Conservation (phyloP, 1,140 invertebrate species). For the Chrysoperla carnea region DNA sequence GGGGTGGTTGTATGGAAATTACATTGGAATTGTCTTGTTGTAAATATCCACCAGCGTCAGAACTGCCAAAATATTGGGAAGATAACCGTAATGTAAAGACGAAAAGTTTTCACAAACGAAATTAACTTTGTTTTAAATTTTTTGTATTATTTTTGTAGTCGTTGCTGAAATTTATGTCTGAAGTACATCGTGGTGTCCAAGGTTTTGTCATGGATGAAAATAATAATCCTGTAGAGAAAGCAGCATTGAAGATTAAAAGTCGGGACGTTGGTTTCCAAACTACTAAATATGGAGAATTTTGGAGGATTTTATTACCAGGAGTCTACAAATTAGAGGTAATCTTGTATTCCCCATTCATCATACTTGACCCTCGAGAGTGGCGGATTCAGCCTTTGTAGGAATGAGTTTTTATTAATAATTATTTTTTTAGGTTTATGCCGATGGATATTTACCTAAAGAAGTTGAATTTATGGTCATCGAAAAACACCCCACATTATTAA, state of each 20-base stretch:
- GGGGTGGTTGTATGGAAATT: slow-evolving; percentile 96
- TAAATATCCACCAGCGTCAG: slow-evolving; percentile 76
- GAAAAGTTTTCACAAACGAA: background rate
- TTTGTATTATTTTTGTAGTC: slow-evolving; percentile 29
- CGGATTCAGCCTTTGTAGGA: background rate
- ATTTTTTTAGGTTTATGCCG: slow-evolving; percentile 52
- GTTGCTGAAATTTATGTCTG: slow-evolving; percentile 69
- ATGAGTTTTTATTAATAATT: slow-evolving; percentile 1
- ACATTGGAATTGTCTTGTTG: slow-evolving; percentile 95
- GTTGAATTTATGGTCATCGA: slow-evolving; percentile 76
- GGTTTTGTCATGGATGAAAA: slow-evolving; percentile 72
- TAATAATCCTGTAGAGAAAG: slow-evolving; percentile 66
- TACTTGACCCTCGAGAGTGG: too few relatives aligned
- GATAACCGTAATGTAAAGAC: slow-evolving; percentile 42
- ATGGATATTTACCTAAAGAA: slow-evolving; percentile 64
- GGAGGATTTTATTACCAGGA: slow-evolving; percentile 72
- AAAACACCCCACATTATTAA: slow-evolving; percentile 64
- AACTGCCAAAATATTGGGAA: slow-evolving; percentile 83
- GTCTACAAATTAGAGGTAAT: slow-evolving; percentile 65
- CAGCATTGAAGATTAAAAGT: slow-evolving; percentile 65
- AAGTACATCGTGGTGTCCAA: slow-evolving; percentile 68
- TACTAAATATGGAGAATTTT: slow-evolving; percentile 86
- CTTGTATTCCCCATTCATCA: background rate
- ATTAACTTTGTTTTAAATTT: background rate
- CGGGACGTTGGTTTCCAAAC: slow-evolving; percentile 76